phyloP scores from a whole-genome alignment of 2,113 vertebrate genomes.

The Cercocebus atys region DNA sequence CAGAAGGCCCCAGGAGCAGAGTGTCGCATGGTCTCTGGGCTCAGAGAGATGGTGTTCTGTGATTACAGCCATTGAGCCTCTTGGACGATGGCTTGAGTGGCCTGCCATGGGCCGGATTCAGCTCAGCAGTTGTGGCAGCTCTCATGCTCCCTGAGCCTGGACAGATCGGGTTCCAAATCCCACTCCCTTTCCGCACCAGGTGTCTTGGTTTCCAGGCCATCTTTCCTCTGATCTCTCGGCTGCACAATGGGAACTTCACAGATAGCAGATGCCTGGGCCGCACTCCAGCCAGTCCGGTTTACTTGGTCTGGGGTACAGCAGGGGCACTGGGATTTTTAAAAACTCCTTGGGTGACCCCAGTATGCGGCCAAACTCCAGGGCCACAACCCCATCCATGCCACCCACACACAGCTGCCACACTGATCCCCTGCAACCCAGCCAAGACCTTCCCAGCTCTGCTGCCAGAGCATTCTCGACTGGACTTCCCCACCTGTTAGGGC shows the following conservation, averaged over 20 bases:
- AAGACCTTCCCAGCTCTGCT: background rate
- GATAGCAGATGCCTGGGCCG: accelerated
- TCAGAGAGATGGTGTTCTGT: background rate
- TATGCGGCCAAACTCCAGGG: background rate
- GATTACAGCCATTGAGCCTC: background rate
- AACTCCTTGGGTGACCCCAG: background rate
- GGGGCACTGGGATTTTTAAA: background rate
- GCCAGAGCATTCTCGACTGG: background rate
- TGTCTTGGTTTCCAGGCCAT: background rate
- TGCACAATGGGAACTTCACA: background rate
- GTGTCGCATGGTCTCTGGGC: accelerated
- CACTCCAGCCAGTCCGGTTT: accelerated
- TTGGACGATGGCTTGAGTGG: background rate
- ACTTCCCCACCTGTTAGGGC: background rate
- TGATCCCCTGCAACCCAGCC: background rate
- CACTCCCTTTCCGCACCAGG: accelerated
- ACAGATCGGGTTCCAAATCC: background rate
- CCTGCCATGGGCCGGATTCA: background rate
- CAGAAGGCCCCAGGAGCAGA: accelerated
- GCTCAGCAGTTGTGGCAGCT: no score
- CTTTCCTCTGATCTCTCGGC: background rate
- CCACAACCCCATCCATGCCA: accelerated
- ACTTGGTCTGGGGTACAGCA: background rate
- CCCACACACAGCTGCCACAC: accelerated
- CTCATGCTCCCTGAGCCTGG: accelerated